Percentiles rank a stretch among this genome's conserved stretches.
Evolutionary conservation across 1,140 invertebrate species (phyloP).

Genomic region (fruit fly (Drosophila melanogaster)): Release_6_plus_ISO1_MT NT_037436.4:1544501-1545000

Average conservation of each 20-base stretch:
- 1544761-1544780: conserved; percentile 60
- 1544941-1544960: too few species aligned
- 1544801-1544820: conserved; percentile 77
- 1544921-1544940: not conserved
- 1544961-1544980: not conserved
- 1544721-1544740: conserved; percentile 57
- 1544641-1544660: not conserved
- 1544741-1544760: conserved; percentile 64
- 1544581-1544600: conserved; percentile 41
- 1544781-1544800: conserved; percentile 34
- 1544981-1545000: not conserved
- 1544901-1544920: not conserved
- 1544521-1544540: conserved; percentile 51
- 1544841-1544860: not conserved
- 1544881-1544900: not conserved
- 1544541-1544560: conserved; percentile 44
- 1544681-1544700: conserved; percentile 44
- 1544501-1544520: conserved; percentile 33
- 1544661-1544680: conserved; percentile 45
- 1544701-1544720: conserved; percentile 39
- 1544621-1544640: conserved; percentile 72
- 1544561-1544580: conserved; percentile 56
- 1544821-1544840: conserved; percentile 44
- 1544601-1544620: conserved; percentile 60
- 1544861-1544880: not conserved